A percentile compares a stretch with the other conserved stretches of the same genome.
phyloP scores from a whole-genome alignment of 1,140 invertebrate species.

The Mizuhopecten yessoensis region DNA sequence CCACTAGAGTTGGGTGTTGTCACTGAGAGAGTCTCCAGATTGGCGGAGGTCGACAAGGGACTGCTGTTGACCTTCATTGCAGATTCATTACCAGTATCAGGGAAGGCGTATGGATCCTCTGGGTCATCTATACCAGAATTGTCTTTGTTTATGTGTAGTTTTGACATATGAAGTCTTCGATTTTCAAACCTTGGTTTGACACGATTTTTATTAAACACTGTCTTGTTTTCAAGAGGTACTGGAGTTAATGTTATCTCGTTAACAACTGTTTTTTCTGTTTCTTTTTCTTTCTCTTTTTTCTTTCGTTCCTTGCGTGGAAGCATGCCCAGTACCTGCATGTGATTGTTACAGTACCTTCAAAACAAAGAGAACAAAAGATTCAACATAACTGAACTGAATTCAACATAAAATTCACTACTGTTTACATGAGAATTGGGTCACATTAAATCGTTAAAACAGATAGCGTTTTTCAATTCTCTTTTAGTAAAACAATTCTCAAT shows the following conservation, averaged over 20 bases:
- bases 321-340: slow-evolving; percentile 86
- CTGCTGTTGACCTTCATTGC: slow-evolving; percentile 52
- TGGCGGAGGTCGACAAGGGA: slow-evolving; percentile 54
- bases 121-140: slow-evolving; percentile 71
- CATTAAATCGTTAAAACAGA: too few relatives aligned
- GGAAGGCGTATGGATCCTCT: slow-evolving; percentile 87
- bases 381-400: too few relatives aligned
- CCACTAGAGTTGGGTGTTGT: slow-evolving; percentile 55
- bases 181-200: slow-evolving; percentile 84
- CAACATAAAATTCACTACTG: too few relatives aligned
- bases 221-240: slow-evolving; percentile 59
- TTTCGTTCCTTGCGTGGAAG: slow-evolving; percentile 85
- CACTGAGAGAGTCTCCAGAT: slow-evolving; percentile 53
- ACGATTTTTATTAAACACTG: slow-evolving; percentile 84
- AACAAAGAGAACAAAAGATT: too few relatives aligned
- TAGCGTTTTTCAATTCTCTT: too few relatives aligned
- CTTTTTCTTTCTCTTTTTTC: slow-evolving; percentile 83
- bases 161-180: slow-evolving; percentile 52
- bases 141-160: slow-evolving; percentile 60
- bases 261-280: background rate
- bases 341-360: slow-evolving; percentile 85
- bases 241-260: background rate
- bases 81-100: slow-evolving; percentile 74
- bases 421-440: too few relatives aligned
- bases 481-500: too few relatives aligned